A percentile compares a stretch with the other conserved stretches of the same genome.
Conservation (phyloP, 2,113 vertebrate genomes). For the Gasterosteus aculeatus region DNA sequence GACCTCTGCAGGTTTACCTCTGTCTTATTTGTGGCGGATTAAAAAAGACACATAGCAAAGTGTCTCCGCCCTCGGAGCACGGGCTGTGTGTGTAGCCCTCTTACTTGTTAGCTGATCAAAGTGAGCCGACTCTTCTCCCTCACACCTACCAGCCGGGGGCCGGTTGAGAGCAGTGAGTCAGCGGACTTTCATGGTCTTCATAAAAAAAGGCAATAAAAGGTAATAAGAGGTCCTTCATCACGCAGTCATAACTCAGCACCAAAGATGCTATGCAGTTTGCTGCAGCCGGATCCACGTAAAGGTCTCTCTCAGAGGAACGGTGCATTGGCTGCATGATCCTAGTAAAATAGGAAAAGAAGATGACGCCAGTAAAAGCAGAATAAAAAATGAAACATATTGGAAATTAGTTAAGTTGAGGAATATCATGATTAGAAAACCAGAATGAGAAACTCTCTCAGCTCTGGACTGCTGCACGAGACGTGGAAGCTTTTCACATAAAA, state of each 20-base stretch:
- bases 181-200: background rate
- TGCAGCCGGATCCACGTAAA: background rate
- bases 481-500: constrained; percentile 2
- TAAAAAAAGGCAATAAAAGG: background rate
- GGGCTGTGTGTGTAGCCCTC: no score
- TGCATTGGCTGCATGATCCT: background rate
- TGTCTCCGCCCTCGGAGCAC: background rate
- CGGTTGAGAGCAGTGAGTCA: background rate
- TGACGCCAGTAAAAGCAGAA: background rate
- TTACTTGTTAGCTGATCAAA: background rate
- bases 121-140: background rate
- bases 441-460: background rate
- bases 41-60: background rate
- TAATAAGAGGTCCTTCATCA: background rate
- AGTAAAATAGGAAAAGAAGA: background rate
- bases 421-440: background rate
- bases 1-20: background rate
- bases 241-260: background rate
- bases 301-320: background rate
- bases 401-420: background rate
- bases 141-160: background rate
- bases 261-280: background rate
- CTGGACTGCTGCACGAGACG: constrained; percentile 1
- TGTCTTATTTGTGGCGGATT: background rate
- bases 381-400: background rate